Evolutionary conservation across 1,140 invertebrate genomes (phyloP).

Genomic region (Caenorhabditis inopinata): DNA sequence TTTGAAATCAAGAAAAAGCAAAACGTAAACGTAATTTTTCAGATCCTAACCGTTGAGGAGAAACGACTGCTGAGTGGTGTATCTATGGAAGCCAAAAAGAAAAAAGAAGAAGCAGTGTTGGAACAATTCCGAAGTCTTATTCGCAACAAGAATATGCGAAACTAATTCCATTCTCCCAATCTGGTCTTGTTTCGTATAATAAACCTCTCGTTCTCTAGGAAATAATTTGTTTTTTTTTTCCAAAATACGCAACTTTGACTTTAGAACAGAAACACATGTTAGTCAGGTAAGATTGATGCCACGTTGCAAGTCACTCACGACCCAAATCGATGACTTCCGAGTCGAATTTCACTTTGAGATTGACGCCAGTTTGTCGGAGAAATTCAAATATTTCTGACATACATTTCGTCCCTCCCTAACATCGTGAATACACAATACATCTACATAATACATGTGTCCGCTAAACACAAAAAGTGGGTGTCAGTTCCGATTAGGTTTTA

Average conservation of each 20-base stretch:
- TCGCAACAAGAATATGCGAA: slow-evolving; percentile 12
- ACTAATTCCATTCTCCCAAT: background rate
- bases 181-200: no score
- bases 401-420: background rate
- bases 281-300: background rate
- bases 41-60: slow-evolving; percentile 98
- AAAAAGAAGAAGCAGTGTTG: slow-evolving; percentile 91
- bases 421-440: background rate
- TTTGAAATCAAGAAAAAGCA: background rate
- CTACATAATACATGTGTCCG: no score
- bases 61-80: slow-evolving; percentile 96
- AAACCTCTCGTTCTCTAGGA: no score
- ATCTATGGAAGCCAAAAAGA: slow-evolving; percentile 92
- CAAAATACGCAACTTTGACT: background rate
- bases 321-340: slow-evolving; percentile 24
- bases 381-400: slow-evolving; percentile 27
- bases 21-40: slow-evolving; percentile 65
- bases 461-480: background rate
- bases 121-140: slow-evolving; percentile 76
- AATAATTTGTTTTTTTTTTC: background rate
- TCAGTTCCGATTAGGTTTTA: background rate
- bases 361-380: slow-evolving; percentile 18
- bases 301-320: background rate
- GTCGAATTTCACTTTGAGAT: background rate
- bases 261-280: slow-evolving; percentile 2